phyloP scores from a whole-genome alignment of 2,888 invertebrate species.

The Lepidonotus clava region DNA sequence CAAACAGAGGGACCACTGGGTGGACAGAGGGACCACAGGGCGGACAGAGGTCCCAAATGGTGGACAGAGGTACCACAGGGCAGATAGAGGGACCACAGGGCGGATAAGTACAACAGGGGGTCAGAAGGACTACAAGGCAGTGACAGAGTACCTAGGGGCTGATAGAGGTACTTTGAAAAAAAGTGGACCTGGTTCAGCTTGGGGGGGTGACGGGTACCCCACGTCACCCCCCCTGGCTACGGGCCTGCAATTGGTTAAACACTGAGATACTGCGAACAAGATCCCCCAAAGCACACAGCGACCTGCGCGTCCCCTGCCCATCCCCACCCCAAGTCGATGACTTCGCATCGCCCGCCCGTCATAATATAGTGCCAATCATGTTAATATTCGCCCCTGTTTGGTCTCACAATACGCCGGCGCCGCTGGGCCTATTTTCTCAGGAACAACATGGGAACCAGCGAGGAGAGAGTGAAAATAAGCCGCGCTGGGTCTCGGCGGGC shows the following conservation, averaged over 20 bases:
- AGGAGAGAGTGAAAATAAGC: slow-evolving; percentile 44
- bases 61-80: too few species aligned
- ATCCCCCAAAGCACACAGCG: slow-evolving; percentile 2
- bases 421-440: slow-evolving; percentile 28
- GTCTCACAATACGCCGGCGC: slow-evolving; percentile 14
- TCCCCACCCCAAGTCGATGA: background rate
- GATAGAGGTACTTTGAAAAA: too few species aligned
- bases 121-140: too few species aligned
- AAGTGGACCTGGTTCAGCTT: too few species aligned
- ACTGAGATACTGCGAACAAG: background rate
- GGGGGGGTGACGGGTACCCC: too few species aligned
- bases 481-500: background rate
- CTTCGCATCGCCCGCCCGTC: slow-evolving; percentile 20
- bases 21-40: too few species aligned
- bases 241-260: slow-evolving; percentile 32
- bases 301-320: background rate
- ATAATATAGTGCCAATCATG: slow-evolving; percentile 51
- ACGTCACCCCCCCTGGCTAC: too few species aligned
- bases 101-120: too few species aligned
- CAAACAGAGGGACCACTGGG: too few species aligned
- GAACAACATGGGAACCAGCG: background rate
- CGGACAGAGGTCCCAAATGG: too few species aligned
- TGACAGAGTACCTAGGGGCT: too few species aligned
- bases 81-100: too few species aligned
- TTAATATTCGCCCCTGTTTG: slow-evolving; percentile 40